Evolutionary conservation across 2,113 vertebrate species (phyloP).

Genomic region (Tursiops truncatus): DNA sequence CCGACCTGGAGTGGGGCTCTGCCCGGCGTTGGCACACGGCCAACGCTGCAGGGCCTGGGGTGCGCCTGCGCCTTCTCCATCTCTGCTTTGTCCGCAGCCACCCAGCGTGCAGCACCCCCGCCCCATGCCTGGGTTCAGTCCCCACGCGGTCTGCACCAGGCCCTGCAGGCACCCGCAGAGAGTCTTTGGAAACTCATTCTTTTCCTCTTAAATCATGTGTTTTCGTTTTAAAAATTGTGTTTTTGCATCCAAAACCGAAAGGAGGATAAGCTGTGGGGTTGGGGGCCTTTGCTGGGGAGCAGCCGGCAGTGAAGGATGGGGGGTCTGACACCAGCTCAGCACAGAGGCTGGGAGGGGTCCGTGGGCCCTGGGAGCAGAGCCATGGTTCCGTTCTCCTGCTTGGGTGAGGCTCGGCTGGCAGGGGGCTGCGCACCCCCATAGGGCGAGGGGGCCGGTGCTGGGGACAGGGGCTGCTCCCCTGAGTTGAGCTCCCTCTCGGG

Average conservation of each 20-base stretch:
- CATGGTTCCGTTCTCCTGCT: conserved; percentile 90
- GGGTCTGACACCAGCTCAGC: neutral
- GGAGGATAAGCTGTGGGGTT: neutral
- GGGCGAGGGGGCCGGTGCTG: conserved; percentile 88
- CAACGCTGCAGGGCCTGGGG: fast-evolving
- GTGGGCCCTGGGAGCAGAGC: conserved; percentile 76
- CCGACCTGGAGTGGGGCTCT: neutral
- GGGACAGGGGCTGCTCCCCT: conserved; percentile 87
- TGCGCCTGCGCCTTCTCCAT: neutral
- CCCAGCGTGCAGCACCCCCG: conserved; percentile 61
- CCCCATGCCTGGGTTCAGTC: fast-evolving
- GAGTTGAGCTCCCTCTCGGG: conserved; percentile 84
- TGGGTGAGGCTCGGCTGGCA: conserved; percentile 88
- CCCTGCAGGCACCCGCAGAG: neutral
- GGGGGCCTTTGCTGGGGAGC: neutral
- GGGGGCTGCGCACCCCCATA: conserved; percentile 82
- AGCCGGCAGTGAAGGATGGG: neutral
- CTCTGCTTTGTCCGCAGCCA: conserved; percentile 91
- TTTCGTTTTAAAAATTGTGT: neutral
- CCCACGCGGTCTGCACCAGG: neutral
- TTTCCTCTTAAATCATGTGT: conserved; percentile 42
- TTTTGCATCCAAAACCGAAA: conserved; percentile 46
- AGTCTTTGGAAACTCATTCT: conserved; percentile 71
- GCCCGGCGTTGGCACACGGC: neutral
- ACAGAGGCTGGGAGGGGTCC: conserved; percentile 86